Evolutionary conservation across 2,113 vertebrate genomes (phyloP).

Genomic region (Myrmecophaga tridactyla): DNA sequence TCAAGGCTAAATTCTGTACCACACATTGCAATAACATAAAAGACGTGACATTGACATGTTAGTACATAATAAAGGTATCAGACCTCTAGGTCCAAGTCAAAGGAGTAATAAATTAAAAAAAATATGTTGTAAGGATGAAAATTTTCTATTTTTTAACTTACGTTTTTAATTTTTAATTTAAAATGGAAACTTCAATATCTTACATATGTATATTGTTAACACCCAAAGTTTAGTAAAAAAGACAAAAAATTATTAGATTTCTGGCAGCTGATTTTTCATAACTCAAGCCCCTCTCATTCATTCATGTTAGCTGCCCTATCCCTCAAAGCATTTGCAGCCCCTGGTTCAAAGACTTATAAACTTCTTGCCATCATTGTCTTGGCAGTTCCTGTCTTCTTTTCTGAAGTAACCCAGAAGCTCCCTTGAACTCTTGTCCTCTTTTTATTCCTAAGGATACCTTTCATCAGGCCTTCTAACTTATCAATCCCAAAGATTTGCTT

Average conservation of each 20-base stretch:
- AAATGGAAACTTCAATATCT: background rate
- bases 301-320: background rate
- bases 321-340: background rate
- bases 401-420: background rate
- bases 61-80: background rate
- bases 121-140: background rate
- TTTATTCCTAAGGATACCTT: background rate
- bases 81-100: constrained; percentile 1
- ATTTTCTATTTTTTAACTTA: background rate
- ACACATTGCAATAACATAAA: background rate
- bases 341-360: background rate
- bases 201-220: constrained; percentile 27
- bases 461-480: background rate
- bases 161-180: background rate
- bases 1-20: constrained; percentile 38
- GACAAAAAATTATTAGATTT: background rate
- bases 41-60: constrained; percentile 25
- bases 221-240: background rate
- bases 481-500: constrained; percentile 13
- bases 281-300: background rate
- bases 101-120: background rate
- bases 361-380: background rate
- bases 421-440: background rate
- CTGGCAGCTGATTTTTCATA: background rate
- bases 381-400: constrained; percentile 4